phyloP scores from a whole-genome alignment of 2,888 invertebrate genomes.

The Minunthozetes semirufus region DNA sequence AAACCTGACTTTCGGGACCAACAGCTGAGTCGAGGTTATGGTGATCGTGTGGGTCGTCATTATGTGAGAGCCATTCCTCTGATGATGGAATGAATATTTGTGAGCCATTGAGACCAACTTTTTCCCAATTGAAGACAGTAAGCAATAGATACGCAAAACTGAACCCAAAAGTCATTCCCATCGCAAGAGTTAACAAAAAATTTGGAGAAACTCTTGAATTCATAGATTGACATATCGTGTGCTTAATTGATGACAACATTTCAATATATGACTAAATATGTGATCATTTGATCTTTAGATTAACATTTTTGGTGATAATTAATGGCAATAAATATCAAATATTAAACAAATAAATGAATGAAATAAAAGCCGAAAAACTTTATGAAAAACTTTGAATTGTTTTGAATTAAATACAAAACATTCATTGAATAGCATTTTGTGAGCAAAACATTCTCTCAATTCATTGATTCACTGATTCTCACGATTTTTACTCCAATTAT shows the following conservation, averaged over 20 bases:
- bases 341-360: no score
- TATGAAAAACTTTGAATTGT: no score
- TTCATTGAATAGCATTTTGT: no score
- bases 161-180: slow-evolving; percentile 68
- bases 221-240: not conserved
- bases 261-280: not conserved
- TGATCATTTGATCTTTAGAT: no score
- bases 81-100: slow-evolving; percentile 43
- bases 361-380: no score
- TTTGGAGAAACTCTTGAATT: slow-evolving; percentile 24
- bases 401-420: no score
- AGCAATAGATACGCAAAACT: slow-evolving; percentile 66
- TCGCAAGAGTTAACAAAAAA: slow-evolving; percentile 58
- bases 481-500: no score
- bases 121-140: slow-evolving; percentile 46
- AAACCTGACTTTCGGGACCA: slow-evolving; percentile 52
- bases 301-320: no score
- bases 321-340: no score
- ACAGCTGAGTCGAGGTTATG: slow-evolving; percentile 46
- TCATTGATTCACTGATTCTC: no score
- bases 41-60: slow-evolving; percentile 46
- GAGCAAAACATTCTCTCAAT: no score
- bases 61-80: slow-evolving; percentile 44
- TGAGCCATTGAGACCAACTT: not conserved
- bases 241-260: not conserved